These are phyloP conservation scores for Lerema accius DNA, from an alignment of 1,140 invertebrate genomes.

Conservation along the genomic window DNA sequence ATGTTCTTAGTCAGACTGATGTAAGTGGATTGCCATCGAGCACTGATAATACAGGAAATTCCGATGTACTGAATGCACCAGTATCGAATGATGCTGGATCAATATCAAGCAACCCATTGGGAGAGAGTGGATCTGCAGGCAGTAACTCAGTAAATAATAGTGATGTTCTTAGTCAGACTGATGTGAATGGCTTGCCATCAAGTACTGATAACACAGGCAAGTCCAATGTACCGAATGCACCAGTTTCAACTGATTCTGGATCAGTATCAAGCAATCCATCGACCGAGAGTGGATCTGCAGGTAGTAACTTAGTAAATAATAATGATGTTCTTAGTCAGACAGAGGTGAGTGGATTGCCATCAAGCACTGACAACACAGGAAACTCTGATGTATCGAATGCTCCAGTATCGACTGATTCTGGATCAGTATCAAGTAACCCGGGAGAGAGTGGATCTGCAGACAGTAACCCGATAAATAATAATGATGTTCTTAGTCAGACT, in stretches of 20 bases:
- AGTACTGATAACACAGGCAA: neutral
- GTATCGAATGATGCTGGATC: neutral
- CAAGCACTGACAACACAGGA: too few relatives aligned
- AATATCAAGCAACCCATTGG: neutral
- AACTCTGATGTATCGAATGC: neutral
- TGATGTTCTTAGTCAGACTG: neutral
- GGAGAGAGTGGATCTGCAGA: neutral
- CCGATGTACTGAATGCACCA: neutral
- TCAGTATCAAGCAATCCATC: neutral
- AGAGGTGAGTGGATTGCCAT: too few relatives aligned
- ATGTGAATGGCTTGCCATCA: neutral
- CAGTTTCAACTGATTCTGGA: neutral
- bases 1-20: neutral
- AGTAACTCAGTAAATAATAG: neutral
- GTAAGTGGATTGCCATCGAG: neutral
- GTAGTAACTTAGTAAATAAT: neutral
- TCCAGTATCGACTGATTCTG: neutral
- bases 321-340: neutral
- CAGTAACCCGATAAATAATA: neutral
- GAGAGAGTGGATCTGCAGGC: neutral
- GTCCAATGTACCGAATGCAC: neutral
- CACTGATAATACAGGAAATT: neutral
- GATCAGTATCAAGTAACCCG: neutral
- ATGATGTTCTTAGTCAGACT: neutral
- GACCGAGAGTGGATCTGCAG: neutral